Percentiles rank a stretch among this genome's conserved stretches.
phyloP scores from a whole-genome alignment of 2,797 vertebrate species.

The Chiroxiphia lanceolata region DNA sequence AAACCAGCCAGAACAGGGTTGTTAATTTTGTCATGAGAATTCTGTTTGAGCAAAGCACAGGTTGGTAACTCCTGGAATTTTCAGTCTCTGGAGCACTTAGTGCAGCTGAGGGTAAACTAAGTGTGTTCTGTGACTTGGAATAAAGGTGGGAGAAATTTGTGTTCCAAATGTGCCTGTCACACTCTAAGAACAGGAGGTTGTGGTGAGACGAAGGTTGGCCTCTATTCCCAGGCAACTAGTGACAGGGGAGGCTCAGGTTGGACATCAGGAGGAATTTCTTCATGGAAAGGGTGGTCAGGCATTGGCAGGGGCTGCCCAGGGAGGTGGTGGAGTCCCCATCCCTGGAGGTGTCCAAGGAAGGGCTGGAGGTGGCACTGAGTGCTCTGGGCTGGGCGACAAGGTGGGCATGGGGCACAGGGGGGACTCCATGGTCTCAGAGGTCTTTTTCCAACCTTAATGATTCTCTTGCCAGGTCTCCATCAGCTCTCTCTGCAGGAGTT shows the following conservation, averaged over 20 bases:
- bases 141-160: not conserved
- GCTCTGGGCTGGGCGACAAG: not conserved
- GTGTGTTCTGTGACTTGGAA: not conserved
- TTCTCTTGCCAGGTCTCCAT: not conserved
- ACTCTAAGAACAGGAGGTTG: not conserved
- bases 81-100: not conserved
- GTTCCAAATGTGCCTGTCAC: not conserved
- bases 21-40: not conserved
- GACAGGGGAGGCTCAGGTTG: not conserved
- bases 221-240: not conserved
- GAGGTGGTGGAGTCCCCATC: not conserved
- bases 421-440: not conserved
- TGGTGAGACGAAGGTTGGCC: not conserved
- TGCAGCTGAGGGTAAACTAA: not conserved
- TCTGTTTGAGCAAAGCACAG: not conserved
- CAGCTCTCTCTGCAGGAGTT: not conserved
- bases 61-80: not conserved
- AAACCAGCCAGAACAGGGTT: not conserved
- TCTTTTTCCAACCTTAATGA: not conserved
- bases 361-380: not conserved
- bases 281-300: not conserved
- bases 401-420: accelerated
- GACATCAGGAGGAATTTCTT: too few species aligned
- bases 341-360: not conserved
- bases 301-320: not conserved